Evolutionary conservation across 2,113 vertebrate genomes (phyloP).

Genomic region (Aphyosemion australe): DNA sequence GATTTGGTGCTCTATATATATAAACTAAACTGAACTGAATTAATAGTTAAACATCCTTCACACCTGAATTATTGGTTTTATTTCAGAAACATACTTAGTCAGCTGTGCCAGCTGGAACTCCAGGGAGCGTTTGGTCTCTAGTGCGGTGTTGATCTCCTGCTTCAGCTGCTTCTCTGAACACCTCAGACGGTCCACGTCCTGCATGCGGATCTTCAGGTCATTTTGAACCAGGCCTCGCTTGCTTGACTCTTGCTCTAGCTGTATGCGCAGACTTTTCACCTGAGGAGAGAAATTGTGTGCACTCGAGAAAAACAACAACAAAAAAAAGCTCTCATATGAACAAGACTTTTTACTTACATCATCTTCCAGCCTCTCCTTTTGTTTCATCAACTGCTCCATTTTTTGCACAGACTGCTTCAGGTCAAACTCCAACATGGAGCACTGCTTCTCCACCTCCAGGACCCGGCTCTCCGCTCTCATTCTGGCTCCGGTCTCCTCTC

Average conservation of each 20-base stretch:
- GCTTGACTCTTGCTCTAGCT: constrained; percentile 90
- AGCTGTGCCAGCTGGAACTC: constrained; percentile 96
- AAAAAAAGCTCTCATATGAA: too few species aligned
- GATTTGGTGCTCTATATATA: too few species aligned
- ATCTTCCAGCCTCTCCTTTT: constrained; percentile 94
- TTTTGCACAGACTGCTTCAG: constrained; percentile 97
- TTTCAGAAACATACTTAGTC: constrained; percentile 87
- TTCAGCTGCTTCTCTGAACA: constrained; percentile 96
- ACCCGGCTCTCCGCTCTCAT: constrained; percentile 91
- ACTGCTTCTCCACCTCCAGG: constrained; percentile 96
- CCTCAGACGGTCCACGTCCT: constrained; percentile 90
- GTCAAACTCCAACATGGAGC: constrained; percentile 98
- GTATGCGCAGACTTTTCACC: constrained; percentile 88
- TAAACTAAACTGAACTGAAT: too few species aligned
- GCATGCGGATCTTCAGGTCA: constrained; percentile 88
- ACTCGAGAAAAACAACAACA: rapidly evolving
- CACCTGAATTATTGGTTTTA: background rate
- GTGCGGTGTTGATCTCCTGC: constrained; percentile 91
- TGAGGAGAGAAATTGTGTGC: constrained; percentile 51
- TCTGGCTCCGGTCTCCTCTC: constrained; percentile 88
- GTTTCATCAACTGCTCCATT: constrained; percentile 92
- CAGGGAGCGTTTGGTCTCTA: constrained; percentile 93
- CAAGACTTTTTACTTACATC: constrained; percentile 78
- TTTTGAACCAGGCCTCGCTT: constrained; percentile 87
- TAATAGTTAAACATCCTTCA: too few species aligned